A percentile compares a stretch with the other conserved stretches of the same genome.
Conservation (phyloP, 2,797 vertebrate genomes). For the Glyptemys insculpta region DNA sequence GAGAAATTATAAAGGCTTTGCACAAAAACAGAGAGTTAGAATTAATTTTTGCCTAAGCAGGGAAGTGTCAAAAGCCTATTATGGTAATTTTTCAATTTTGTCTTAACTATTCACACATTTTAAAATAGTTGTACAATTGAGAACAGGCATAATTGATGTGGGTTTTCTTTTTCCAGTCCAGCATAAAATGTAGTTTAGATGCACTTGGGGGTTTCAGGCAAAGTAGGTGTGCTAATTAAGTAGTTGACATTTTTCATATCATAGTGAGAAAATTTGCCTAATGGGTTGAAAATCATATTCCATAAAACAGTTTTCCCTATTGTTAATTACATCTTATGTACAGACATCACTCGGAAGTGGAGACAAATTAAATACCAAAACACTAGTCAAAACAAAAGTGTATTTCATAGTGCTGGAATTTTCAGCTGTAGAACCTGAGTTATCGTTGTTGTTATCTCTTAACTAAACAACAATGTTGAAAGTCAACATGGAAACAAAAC, state of each 20-base stretch:
- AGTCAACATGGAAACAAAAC: neutral
- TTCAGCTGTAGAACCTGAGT: neutral
- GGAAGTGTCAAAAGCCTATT: constrained; percentile 76
- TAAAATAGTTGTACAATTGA: constrained; percentile 65
- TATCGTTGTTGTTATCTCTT: neutral
- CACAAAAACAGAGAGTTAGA: constrained; percentile 75
- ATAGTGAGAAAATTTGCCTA: constrained; percentile 67
- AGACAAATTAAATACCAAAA: constrained; percentile 54
- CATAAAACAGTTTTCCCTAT: constrained; percentile 37
- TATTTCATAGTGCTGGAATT: constrained; percentile 40
- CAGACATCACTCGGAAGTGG: constrained; percentile 53
- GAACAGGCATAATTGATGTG: constrained; percentile 63
- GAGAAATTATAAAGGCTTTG: constrained; percentile 78
- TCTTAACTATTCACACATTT: constrained; percentile 72
- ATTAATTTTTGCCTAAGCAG: constrained; percentile 79
- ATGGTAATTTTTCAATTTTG: constrained; percentile 75
- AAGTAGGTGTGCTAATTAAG: constrained; percentile 75
- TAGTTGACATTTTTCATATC: constrained; percentile 66
- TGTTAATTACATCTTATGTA: constrained; percentile 60
- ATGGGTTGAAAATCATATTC: constrained; percentile 55
- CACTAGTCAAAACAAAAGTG: neutral
- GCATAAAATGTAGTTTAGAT: constrained; percentile 59
- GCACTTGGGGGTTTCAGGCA: constrained; percentile 41
- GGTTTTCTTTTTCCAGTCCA: constrained; percentile 47
- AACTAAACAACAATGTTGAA: neutral